These are phyloP conservation scores for Hylomyscus alleni DNA, from an alignment of 2,797 vertebrate genomes.

Conservation along the genomic window DNA sequence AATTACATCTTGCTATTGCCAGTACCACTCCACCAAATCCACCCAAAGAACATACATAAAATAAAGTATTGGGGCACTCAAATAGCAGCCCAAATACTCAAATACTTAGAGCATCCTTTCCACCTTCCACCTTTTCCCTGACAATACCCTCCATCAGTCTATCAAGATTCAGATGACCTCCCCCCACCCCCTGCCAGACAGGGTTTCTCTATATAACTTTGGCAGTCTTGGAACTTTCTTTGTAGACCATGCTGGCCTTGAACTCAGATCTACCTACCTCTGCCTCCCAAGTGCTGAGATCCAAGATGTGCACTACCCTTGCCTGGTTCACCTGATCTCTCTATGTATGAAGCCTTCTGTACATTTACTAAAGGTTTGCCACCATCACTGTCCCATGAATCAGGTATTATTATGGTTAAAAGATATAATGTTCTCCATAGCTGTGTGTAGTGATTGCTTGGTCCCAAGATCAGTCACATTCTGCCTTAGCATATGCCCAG, in stretches of 20 bases:
- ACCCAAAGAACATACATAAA: not conserved
- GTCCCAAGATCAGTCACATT: not conserved
- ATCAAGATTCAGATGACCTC: not conserved
- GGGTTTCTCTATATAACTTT: not conserved
- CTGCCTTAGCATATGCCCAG: not conserved
- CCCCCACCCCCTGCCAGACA: accelerated
- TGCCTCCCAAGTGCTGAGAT: not conserved
- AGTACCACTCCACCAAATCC: not conserved
- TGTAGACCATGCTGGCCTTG: not conserved
- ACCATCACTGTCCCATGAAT: not conserved
- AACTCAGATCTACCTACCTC: not conserved
- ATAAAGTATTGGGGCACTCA: not conserved
- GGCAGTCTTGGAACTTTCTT: not conserved
- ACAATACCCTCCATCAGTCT: not conserved
- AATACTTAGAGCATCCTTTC: not conserved
- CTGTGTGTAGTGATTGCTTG: not conserved
- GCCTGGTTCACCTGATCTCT: not conserved
- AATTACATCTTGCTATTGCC: not conserved
- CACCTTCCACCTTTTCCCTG: not conserved
- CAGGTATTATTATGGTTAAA: not conserved
- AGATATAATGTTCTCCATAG: not conserved
- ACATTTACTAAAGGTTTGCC: not conserved
- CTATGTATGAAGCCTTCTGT: not conserved
- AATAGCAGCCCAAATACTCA: not conserved
- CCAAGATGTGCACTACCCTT: not conserved